Conservation (phyloP, 2,113 vertebrate genomes). For the Calyptommatus sinebrachiatus region DNA sequence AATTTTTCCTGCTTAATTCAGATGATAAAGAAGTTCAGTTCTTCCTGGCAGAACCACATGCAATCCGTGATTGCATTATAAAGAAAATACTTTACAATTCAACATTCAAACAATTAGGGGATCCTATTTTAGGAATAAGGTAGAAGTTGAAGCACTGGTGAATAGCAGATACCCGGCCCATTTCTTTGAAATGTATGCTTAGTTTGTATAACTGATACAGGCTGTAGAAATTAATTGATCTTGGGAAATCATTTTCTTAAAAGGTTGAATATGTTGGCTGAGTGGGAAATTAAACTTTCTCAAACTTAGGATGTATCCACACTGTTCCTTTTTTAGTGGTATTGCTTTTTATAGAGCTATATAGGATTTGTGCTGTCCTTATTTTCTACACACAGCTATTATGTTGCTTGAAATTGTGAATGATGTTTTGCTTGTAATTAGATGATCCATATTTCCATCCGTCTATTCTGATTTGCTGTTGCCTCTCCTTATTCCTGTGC, state of each 20-base stretch:
- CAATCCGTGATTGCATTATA: neutral
- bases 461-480: too few relatives aligned
- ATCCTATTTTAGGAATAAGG: neutral
- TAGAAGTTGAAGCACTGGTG: neutral
- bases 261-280: neutral
- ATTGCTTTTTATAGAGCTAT: too few relatives aligned
- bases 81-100: neutral
- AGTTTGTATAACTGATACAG: neutral
- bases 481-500: too few relatives aligned
- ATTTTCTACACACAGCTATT: too few relatives aligned
- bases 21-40: too few relatives aligned
- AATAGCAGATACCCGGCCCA: neutral
- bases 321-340: too few relatives aligned
- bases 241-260: neutral
- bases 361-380: too few relatives aligned
- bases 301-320: neutral
- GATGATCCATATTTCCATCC: too few relatives aligned
- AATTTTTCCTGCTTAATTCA: too few relatives aligned
- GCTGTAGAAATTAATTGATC: neutral
- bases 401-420: too few relatives aligned
- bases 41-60: neutral
- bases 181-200: neutral
- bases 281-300: conserved; percentile 11
- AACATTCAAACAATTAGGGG: neutral
- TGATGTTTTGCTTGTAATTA: too few relatives aligned